These are phyloP conservation scores for Watersipora subatra DNA, from an alignment of 1,140 invertebrate species.

Conservation along the genomic window DNA sequence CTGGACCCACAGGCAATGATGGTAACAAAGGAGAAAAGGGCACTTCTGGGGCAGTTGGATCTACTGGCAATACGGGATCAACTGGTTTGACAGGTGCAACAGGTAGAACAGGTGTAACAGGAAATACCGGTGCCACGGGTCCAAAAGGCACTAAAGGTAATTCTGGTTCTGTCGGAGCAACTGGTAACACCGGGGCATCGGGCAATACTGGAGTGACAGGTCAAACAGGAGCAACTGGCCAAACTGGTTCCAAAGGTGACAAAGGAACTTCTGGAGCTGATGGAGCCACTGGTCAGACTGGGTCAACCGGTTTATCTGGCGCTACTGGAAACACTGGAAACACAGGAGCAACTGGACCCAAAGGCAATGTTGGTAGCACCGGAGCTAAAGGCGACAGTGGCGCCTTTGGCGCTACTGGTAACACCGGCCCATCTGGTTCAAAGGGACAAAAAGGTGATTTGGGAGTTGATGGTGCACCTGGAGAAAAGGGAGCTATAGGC, in stretches of 20 bases:
- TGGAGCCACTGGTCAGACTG: slow-evolving; percentile 4
- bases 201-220: not conserved
- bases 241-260: not conserved
- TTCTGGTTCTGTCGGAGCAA: not conserved
- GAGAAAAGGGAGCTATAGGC: not conserved
- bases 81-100: not conserved
- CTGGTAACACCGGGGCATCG: not conserved
- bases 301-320: not conserved
- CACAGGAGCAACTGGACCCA: not conserved
- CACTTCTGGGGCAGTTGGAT: not conserved
- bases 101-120: not conserved
- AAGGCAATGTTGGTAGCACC: not conserved
- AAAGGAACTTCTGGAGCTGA: slow-evolving; percentile 1
- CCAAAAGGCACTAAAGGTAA: slow-evolving; percentile 5
- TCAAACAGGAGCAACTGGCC: slow-evolving; percentile 1
- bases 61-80: not conserved
- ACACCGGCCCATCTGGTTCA: not conserved
- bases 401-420: not conserved
- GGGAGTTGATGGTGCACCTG: not conserved
- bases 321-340: not conserved
- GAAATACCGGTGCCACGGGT: slow-evolving; percentile 1
- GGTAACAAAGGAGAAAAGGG: slow-evolving; percentile 4
- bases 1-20: not conserved
- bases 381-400: not conserved
- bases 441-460: not conserved